Evolutionary conservation across 2,113 vertebrate species (phyloP).

Genomic region (Sceloporus tristichus): DNA sequence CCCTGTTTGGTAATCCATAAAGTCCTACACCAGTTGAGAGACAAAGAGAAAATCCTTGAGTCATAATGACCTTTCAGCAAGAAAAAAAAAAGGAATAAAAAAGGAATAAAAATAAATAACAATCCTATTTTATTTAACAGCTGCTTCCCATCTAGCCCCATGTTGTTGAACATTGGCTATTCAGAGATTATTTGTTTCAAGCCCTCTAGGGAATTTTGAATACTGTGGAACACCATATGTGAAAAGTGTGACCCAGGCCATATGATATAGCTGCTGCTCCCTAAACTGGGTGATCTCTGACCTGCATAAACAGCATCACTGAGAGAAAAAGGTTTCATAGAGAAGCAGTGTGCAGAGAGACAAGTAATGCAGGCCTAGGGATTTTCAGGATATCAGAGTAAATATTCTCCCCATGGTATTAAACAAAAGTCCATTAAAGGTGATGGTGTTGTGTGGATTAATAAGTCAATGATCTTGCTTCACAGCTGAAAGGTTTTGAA

Average conservation of each 20-base stretch:
- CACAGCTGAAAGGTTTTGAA: background rate
- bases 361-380: background rate
- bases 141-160: slow-evolving; percentile 14
- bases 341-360: slow-evolving; percentile 7
- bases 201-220: background rate
- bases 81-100: background rate
- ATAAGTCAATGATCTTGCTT: background rate
- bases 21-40: background rate
- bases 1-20: background rate
- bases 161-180: slow-evolving; percentile 5
- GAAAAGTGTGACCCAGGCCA: slow-evolving; percentile 12
- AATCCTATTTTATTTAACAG: slow-evolving; percentile 15
- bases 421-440: background rate
- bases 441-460: background rate
- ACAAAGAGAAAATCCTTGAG: slow-evolving; percentile 3
- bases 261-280: slow-evolving; percentile 16
- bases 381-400: background rate
- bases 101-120: background rate
- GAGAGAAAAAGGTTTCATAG: background rate
- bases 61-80: slow-evolving; percentile 5
- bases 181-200: slow-evolving; percentile 18
- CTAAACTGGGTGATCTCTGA: slow-evolving; percentile 7
- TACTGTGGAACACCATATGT: background rate
- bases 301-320: background rate
- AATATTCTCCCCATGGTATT: background rate